Evolutionary conservation across 1,140 invertebrate genomes (phyloP).

Genomic region (Magallana angulata): DNA sequence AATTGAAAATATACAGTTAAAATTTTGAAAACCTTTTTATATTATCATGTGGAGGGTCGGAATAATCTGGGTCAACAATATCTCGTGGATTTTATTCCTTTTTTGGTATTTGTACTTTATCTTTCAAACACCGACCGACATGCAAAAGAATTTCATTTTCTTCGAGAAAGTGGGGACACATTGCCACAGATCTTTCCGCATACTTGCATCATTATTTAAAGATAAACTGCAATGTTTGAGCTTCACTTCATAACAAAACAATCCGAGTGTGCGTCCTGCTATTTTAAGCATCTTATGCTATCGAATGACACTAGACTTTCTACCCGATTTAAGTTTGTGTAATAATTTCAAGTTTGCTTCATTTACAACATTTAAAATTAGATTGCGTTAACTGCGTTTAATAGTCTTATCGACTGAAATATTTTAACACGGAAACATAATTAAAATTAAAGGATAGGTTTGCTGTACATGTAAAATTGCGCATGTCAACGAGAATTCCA

Average conservation of each 20-base stretch:
- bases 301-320: constrained; percentile 12
- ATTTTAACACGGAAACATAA: no score
- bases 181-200: neutral
- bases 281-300: neutral
- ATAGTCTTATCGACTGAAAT: no score
- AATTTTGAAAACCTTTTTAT: no score
- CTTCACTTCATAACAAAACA: neutral
- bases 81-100: no score
- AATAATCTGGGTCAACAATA: no score
- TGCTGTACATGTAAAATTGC: no score
- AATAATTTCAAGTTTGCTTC: constrained; percentile 34
- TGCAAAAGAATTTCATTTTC: neutral
- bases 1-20: no score
- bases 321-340: constrained; percentile 19
- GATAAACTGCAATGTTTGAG: constrained; percentile 7
- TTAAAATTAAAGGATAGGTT: no score
- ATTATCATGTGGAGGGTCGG: no score
- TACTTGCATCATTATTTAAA: constrained; percentile 25
- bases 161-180: neutral
- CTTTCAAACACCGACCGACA: neutral
- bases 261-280: neutral
- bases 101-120: neutral
- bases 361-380: constrained; percentile 32
- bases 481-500: no score
- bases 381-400: no score